phyloP scores from a whole-genome alignment of 2,888 invertebrate species.

The Catocala fraxini region DNA sequence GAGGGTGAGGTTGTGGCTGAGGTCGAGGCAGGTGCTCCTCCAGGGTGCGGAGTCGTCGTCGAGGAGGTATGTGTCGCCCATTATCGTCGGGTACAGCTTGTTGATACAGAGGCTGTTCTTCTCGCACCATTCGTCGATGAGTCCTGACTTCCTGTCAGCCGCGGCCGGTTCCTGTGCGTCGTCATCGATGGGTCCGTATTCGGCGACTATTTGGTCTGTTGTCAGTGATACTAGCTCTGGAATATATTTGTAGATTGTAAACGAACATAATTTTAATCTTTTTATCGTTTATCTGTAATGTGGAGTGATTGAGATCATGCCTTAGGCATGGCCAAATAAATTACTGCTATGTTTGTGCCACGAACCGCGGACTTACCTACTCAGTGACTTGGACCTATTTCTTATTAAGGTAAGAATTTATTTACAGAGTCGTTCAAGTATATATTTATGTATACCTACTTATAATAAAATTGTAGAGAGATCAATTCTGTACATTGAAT shows the following conservation, averaged over 20 bases:
- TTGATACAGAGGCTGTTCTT: slow-evolving; percentile 75
- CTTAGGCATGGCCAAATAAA: no score
- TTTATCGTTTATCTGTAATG: no score
- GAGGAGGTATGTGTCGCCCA: slow-evolving; percentile 72
- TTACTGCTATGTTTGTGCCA: no score
- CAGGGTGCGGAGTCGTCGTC: slow-evolving; percentile 71
- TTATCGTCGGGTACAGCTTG: slow-evolving; percentile 80
- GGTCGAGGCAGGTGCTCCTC: slow-evolving; percentile 55
- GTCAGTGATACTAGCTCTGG: slow-evolving; percentile 89
- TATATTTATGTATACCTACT: no score
- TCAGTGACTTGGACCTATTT: no score
- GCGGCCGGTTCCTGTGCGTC: slow-evolving; percentile 57
- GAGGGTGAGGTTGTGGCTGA: slow-evolving; percentile 61
- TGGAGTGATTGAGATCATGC: no score
- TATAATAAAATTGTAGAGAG: no score
- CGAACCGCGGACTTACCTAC: no score
- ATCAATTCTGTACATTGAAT: no score
- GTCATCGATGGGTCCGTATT: slow-evolving; percentile 83
- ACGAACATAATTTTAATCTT: no score
- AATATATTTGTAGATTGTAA: slow-evolving; percentile 36
- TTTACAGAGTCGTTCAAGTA: no score
- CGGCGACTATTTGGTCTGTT: slow-evolving; percentile 88
- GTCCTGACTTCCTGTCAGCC: slow-evolving; percentile 71
- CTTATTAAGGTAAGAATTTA: no score
- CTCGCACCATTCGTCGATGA: slow-evolving; percentile 81